phyloP scores from a whole-genome alignment of 1,140 invertebrate species.

The Drosophila mauritiana region DNA sequence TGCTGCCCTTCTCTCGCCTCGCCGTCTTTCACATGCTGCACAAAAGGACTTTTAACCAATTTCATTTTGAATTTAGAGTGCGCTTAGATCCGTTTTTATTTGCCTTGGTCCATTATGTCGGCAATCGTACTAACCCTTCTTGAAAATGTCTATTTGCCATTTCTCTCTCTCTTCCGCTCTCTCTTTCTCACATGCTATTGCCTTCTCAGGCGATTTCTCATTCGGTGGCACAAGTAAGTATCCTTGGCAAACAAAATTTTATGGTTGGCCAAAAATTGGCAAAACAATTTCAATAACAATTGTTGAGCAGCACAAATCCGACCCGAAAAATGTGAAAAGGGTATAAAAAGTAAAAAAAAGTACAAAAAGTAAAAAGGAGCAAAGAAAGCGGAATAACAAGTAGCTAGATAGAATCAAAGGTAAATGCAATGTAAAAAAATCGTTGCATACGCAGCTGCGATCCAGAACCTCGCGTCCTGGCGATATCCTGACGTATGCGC shows the following conservation, averaged over 20 bases:
- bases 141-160: conserved; percentile 47
- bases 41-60: conserved; percentile 66
- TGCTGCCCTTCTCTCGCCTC: conserved; percentile 7
- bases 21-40: conserved; percentile 32
- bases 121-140: conserved; percentile 56
- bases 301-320: conserved; percentile 62
- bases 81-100: conserved; percentile 44
- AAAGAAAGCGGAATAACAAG: conserved; percentile 41
- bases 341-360: background rate
- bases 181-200: conserved; percentile 10
- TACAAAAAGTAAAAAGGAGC: background rate
- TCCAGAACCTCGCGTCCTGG: conserved; percentile 16
- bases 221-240: conserved; percentile 95
- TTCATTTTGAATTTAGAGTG: conserved; percentile 44
- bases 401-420: conserved; percentile 70
- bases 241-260: conserved; percentile 72
- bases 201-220: conserved; percentile 89
- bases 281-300: conserved; percentile 83
- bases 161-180: conserved; percentile 65
- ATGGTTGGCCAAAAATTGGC: conserved; percentile 57
- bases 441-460: conserved; percentile 72
- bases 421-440: conserved; percentile 68
- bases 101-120: conserved; percentile 36
- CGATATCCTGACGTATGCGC: conserved; percentile 33
- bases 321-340: conserved; percentile 9